Conservation (phyloP, 2,888 invertebrate species). For the Phengaris alcon region DNA sequence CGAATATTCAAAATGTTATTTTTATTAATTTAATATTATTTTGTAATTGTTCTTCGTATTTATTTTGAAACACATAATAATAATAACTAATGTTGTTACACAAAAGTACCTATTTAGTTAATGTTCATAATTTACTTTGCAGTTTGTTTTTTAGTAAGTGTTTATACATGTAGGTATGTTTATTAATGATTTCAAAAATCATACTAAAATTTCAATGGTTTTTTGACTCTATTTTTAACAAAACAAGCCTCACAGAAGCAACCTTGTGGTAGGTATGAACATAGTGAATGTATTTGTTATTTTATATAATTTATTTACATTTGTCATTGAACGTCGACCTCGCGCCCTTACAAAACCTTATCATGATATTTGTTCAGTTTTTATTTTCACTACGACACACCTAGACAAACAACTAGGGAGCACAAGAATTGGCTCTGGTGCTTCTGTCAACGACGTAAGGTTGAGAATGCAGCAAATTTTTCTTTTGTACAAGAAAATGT, state of each 20-base stretch:
- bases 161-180: no score
- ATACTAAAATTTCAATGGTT: background rate
- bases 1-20: no score
- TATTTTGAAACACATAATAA: no score
- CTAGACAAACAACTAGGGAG: slow-evolving; percentile 51
- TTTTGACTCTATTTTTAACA: background rate
- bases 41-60: no score
- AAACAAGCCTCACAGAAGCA: slow-evolving; percentile 46
- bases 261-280: slow-evolving; percentile 45
- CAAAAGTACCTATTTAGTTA: no score
- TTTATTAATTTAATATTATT: no score
- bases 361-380: slow-evolving; percentile 75
- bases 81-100: no score
- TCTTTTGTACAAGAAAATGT: slow-evolving; percentile 46
- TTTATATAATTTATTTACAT: slow-evolving; percentile 50
- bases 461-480: slow-evolving; percentile 38
- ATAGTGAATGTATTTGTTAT: slow-evolving; percentile 36
- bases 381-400: slow-evolving; percentile 72
- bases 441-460: slow-evolving; percentile 38
- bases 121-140: no score
- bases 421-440: slow-evolving; percentile 32
- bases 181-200: no score
- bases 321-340: slow-evolving; percentile 65
- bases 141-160: no score
- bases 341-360: slow-evolving; percentile 76